Percentiles rank a stretch among this genome's conserved stretches.
phyloP scores from a whole-genome alignment of 2,797 vertebrate genomes.

The Apogon talboti region DNA sequence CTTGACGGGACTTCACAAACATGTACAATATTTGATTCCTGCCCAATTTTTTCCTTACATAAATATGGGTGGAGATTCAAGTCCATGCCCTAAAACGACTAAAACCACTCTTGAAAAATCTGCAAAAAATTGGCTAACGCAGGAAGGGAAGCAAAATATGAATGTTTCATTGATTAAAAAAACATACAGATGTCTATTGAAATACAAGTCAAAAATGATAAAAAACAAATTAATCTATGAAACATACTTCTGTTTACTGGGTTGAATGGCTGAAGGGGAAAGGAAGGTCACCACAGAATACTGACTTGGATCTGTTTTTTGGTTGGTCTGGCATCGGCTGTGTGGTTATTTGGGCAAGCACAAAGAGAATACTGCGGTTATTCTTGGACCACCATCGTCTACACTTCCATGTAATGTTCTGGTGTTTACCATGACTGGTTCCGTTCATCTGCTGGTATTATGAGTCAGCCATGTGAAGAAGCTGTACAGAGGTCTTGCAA shows the following conservation, averaged over 20 bases:
- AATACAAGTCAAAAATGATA: slow-evolving; percentile 23
- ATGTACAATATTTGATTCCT: slow-evolving; percentile 51
- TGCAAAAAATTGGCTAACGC: slow-evolving; percentile 37
- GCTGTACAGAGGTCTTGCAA: slow-evolving; percentile 66
- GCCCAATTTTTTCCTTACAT: slow-evolving; percentile 41
- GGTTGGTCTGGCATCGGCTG: slow-evolving; percentile 73
- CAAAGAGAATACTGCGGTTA: slow-evolving; percentile 75
- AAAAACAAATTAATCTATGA: slow-evolving; percentile 44
- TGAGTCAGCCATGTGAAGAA: slow-evolving; percentile 56
- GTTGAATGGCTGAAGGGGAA: slow-evolving; percentile 71
- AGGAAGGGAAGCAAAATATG: slow-evolving; percentile 1
- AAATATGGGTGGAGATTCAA: slow-evolving; percentile 47
- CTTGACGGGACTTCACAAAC: slow-evolving; percentile 59
- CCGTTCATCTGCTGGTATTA: slow-evolving; percentile 58
- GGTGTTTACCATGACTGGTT: slow-evolving; percentile 63
- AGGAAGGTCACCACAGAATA: slow-evolving; percentile 64
- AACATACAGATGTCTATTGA: slow-evolving; percentile 2
- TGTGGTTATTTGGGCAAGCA: slow-evolving; percentile 71
- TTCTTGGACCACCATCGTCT: slow-evolving; percentile 71
- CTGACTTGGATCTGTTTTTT: slow-evolving; percentile 59
- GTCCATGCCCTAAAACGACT: slow-evolving; percentile 37
- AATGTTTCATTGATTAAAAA: slow-evolving; percentile 27
- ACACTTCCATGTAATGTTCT: slow-evolving; percentile 69
- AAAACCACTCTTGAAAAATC: slow-evolving; percentile 27
- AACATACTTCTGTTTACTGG: slow-evolving; percentile 59